Conservation (phyloP, 2,797 vertebrate genomes). For the Uromys caudimaculatus region DNA sequence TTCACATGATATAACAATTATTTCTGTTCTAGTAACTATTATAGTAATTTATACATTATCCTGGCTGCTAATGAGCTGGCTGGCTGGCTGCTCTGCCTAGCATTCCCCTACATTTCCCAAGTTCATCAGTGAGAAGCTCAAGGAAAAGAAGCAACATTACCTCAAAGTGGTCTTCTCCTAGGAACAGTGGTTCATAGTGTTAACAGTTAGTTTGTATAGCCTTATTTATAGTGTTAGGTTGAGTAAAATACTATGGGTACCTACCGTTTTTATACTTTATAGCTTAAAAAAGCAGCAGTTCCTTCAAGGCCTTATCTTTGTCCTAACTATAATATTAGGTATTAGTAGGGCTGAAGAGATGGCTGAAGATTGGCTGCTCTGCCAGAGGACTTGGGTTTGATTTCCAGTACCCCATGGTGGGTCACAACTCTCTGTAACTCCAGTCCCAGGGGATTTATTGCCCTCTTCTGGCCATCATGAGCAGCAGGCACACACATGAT, state of each 20-base stretch:
- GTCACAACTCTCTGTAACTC: not conserved
- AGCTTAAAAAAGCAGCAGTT: conserved; percentile 2
- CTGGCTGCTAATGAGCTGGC: not conserved
- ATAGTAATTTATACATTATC: not conserved
- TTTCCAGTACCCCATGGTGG: not conserved
- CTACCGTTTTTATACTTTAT: not conserved
- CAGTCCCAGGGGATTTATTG: not conserved
- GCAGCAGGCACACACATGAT: not conserved
- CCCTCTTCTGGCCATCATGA: not conserved
- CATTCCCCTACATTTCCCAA: not conserved
- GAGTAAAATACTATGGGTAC: not conserved
- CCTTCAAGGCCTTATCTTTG: conserved; percentile 37
- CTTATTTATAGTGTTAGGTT: conserved; percentile 19
- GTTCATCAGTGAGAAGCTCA: not conserved
- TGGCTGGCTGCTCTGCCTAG: conserved; percentile 31
- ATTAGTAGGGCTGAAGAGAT: not conserved
- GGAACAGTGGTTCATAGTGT: not conserved
- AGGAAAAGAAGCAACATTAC: conserved; percentile 2
- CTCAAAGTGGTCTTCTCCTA: not conserved
- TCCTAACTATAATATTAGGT: not conserved
- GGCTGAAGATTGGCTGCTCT: not conserved
- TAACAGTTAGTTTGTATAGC: not conserved
- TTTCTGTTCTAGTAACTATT: conserved; percentile 2
- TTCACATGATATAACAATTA: not conserved
- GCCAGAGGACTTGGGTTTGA: not conserved